Evolutionary conservation across 2,888 invertebrate genomes (phyloP), one percentile per base, ranked within the genome.

Genomic region (Rutpela maculata): DNA sequence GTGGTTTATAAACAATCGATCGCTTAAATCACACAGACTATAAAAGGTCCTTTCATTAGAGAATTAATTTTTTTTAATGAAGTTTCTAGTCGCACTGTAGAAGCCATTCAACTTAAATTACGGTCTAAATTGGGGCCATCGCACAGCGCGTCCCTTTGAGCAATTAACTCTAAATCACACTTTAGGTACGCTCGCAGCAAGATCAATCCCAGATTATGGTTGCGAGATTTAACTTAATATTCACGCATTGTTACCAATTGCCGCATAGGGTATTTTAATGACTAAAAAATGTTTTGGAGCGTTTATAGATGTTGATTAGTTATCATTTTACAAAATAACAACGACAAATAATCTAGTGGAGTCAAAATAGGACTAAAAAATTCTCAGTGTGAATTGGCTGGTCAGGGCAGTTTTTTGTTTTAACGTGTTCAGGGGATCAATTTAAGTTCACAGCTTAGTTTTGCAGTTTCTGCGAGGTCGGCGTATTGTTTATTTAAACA

Each of bases 141-240:
- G 15, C 50, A 50, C 50, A n/a, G 15, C n/a, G n/a, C n/a, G 50
- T 50, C n/a, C 50, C 50, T 50, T 15, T n/a, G 50, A 50, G 50
- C 50, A 50, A 50, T 50, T 50, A 15, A 50, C 50, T 50, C 50
- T 50, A 50, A 50, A 50, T 50, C 50, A 50, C 50, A 15, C 50
- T n/a, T 43, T 43, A 43, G 43, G 43, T 43, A 15, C 15, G 43
- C 50, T 50, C 50, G 15, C 15, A 15, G 4, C n/a, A 5, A 50
- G 15, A 50, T 50, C 50, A n/a, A 50, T 50, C n/a, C 50, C n/a
- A 7, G 50, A 1, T 50, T 50, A 50, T 50, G 50, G 50, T 50
- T n/a, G n/a, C 5, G 50, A 50, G 15, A 50, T 50, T 50, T n/a
- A 50, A 50, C 50, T 50, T 50, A 50, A 50, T 50, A 50, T 50